Base-by-base conservation (phyloP, 1,140 invertebrate species). In the Harpegnathos saltator region DNA sequence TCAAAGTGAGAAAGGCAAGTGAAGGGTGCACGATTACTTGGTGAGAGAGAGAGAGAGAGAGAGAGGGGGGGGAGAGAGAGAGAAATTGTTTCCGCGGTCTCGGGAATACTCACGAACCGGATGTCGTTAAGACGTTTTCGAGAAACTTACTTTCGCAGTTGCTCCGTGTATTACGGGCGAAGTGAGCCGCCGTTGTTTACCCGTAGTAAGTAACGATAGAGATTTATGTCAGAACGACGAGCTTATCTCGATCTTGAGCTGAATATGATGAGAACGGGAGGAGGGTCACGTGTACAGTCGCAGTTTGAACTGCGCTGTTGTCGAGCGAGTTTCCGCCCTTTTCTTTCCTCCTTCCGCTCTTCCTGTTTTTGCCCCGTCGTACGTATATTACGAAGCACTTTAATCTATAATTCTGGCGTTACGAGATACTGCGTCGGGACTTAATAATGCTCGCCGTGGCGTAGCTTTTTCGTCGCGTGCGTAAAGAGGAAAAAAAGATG, bases 151-250 rank as follows among this genome's bases (percentile, higher is more conserved):
- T 66, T 17, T 56, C 54, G n/a, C 7, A 26, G 19, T 24, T 48
- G 33, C 22, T 22, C 14, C 38, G 19, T 22, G 19, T 62, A 50
- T 63, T 33, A 26, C 17, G 38, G 38, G 50, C 0, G 14, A 4
- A 63, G 44, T n/a, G 12, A 75, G 14, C 7, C 56, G 1, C 38
- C 38, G 22, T 52, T 65, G 44, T 22, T 52, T n/a, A 14, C 24
- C 24, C 3, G 22, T 26, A 19, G 12, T 44, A 69, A 77, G 24
- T 26, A 26, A 9, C 56, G 19, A 58, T 77, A 65, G 48, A 77
- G 44, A 77, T 58, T 69, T 78, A 78, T 78, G 52, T 69, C 56
- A 56, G 12, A 78, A 68, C n/a, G 63, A 50, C 44, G 19, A 68
- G 50, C 44, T 69, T 44, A 78, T 69, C 38, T 78, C 50, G 22